A percentile compares a stretch with the other conserved stretches of the same genome.
phyloP scores from a whole-genome alignment of 2,888 invertebrate species.

The Apocheima hispidaria region DNA sequence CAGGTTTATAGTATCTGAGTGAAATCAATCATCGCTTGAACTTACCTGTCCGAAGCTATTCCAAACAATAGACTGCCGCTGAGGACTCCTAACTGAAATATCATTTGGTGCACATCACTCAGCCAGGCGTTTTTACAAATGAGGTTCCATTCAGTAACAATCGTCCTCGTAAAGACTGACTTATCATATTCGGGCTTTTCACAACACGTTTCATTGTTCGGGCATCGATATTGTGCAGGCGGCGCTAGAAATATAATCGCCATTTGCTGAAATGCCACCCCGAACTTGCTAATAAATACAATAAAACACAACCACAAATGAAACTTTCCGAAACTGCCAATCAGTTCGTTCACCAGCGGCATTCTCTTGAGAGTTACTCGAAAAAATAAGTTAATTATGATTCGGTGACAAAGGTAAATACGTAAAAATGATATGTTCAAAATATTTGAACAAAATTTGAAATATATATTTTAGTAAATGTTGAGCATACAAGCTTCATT shows the following conservation, averaged over 20 bases:
- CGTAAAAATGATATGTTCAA: too few species aligned
- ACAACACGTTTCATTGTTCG: conserved; percentile 73
- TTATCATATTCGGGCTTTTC: conserved; percentile 86
- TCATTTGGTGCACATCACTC: conserved; percentile 89
- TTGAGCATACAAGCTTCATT: neutral
- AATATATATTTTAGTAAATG: neutral
- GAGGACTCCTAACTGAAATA: conserved; percentile 91
- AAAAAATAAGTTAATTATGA: neutral
- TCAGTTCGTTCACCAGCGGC: conserved; percentile 68
- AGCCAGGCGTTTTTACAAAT: conserved; percentile 88
- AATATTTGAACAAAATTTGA: too few species aligned
- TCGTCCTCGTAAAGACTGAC: conserved; percentile 88
- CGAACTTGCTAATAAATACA: conserved; percentile 76
- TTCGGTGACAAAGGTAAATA: neutral
- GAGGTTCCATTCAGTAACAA: conserved; percentile 90
- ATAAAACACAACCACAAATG: conserved; percentile 76
- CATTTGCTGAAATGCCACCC: conserved; percentile 83
- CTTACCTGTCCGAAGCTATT: conserved; percentile 90
- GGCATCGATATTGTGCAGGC: conserved; percentile 56
- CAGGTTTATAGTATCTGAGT: too few species aligned
- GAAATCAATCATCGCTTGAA: neutral
- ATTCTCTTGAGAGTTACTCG: conserved; percentile 40
- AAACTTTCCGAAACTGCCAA: conserved; percentile 82
- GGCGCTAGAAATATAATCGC: conserved; percentile 83
- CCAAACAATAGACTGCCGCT: conserved; percentile 90